Percentiles rank a stretch among this genome's conserved stretches.
Conservation (phyloP, 2,797 vertebrate genomes). For the Podarcis lilfordi region DNA sequence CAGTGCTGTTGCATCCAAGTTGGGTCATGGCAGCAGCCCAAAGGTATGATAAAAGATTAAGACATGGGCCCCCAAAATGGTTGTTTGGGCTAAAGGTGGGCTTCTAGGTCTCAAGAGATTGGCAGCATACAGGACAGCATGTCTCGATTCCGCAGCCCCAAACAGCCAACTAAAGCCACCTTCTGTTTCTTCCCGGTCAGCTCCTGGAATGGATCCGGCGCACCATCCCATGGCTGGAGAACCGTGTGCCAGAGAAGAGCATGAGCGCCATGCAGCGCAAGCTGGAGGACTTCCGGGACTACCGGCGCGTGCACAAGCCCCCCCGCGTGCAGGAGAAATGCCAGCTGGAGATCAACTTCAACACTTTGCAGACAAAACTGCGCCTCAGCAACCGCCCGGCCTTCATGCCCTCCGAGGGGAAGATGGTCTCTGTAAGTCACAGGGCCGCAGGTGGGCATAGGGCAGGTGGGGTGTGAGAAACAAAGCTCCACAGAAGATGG, state of each 20-base stretch:
- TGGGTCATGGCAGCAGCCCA: too few relatives aligned
- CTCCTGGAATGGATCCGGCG: slow-evolving; percentile 91
- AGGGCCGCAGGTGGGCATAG: rapidly evolving
- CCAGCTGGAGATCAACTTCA: slow-evolving; percentile 87
- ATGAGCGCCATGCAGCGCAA: slow-evolving; percentile 92
- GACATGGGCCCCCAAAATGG: too few relatives aligned
- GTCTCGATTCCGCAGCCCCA: too few relatives aligned
- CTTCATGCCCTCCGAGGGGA: slow-evolving; percentile 94
- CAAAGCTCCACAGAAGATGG: background rate
- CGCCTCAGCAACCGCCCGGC: slow-evolving; percentile 91
- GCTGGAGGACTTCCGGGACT: slow-evolving; percentile 91
- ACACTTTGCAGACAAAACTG: slow-evolving; percentile 86
- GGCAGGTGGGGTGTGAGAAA: background rate
- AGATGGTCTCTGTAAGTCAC: slow-evolving; percentile 89
- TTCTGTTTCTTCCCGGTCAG: slow-evolving; percentile 63
- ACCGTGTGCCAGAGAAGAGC: slow-evolving; percentile 85
- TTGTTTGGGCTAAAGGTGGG: too few relatives aligned
- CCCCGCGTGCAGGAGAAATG: slow-evolving; percentile 88
- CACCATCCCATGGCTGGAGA: slow-evolving; percentile 92
- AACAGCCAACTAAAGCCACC: background rate
- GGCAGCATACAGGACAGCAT: too few relatives aligned
- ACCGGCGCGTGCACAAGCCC: slow-evolving; percentile 91
- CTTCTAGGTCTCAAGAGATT: too few relatives aligned
- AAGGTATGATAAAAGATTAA: too few relatives aligned
- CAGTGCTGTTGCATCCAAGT: too few relatives aligned